A percentile compares a stretch with the other conserved stretches of the same genome.
phyloP scores from a whole-genome alignment of 2,113 vertebrate genomes.

The Ptilonorhynchus violaceus region DNA sequence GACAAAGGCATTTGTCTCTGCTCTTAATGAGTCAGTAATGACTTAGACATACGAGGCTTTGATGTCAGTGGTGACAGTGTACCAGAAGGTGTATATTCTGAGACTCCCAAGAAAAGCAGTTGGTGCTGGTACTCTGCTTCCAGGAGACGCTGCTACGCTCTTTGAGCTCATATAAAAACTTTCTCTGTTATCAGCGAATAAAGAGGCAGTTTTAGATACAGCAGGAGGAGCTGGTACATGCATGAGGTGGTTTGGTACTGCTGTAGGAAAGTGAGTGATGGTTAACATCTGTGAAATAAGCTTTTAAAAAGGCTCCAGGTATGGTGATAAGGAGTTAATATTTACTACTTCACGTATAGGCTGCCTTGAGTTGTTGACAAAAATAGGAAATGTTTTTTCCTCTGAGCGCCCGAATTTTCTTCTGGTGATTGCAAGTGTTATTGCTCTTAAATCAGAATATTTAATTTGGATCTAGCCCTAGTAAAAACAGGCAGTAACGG shows the following conservation, averaged over 20 bases:
- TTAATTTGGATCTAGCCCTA: background rate
- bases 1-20: background rate
- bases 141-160: background rate
- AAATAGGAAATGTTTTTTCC: background rate
- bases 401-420: background rate
- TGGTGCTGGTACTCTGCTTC: background rate
- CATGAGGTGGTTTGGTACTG: background rate
- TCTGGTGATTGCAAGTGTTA: background rate
- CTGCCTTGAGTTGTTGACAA: background rate
- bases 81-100: background rate
- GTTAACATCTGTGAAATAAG: background rate
- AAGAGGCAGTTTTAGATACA: background rate
- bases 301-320: background rate
- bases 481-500: background rate
- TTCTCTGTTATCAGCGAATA: background rate
- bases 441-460: background rate
- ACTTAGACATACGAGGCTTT: background rate
- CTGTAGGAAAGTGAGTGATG: background rate
- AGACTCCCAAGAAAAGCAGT: background rate
- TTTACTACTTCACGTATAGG: background rate
- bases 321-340: background rate
- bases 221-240: background rate
- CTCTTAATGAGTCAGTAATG: background rate
- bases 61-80: background rate
- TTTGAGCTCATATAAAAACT: background rate